Evolutionary conservation across 2,888 invertebrate species (phyloP), one percentile per base, ranked within the genome.

Genomic region (Halictus quadricinctus): DNA sequence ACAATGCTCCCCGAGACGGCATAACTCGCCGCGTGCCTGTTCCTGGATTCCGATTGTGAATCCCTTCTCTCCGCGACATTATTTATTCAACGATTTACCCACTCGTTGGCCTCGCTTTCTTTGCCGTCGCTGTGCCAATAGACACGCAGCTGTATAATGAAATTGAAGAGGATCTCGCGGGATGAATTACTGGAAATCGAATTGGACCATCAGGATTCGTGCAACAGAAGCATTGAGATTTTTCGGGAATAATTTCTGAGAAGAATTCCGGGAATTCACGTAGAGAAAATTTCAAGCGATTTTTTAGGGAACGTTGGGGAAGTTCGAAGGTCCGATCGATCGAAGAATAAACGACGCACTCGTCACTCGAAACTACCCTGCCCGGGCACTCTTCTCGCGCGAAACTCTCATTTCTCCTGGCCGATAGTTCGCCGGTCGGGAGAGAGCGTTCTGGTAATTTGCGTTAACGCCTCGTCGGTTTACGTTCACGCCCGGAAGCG

Each of bases 391-490:
- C 29, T 70, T 64, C 72, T 50, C 76, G 69, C 76, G 25, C 79
- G 69, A 70, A 50, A 77, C 74, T 79, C 79, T 79, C 83, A 70
- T 74, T 72, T 64, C 48, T 41, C 25, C 29, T 36, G 60, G 60
- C 58, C 60, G 50, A 80, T 76, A 54, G 84, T n/a, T 43, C 43
- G 50, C 36, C 29, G 46, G 43, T 41, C 46, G 48, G 36, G 36
- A 80, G 48, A 80, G 82, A 87, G 70, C 79, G 77, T 80, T 75
- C 64, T 46, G 81, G 88, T 84, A 88, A 88, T 88, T 88, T 82
- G 80, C 83, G 83, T 84, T 84, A 88, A 84, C 83, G 88, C 83
- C 76, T 85, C 78, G 77, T 73, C 77, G 77, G 79, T 88, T 88
- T 82, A 82, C 77, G 83, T 78, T 46, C 69, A 43, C 76, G 66